A percentile compares a stretch with the other conserved stretches of the same genome.
Evolutionary conservation across 1,140 invertebrate genomes (phyloP).

Genomic region (Euura lappo): DNA sequence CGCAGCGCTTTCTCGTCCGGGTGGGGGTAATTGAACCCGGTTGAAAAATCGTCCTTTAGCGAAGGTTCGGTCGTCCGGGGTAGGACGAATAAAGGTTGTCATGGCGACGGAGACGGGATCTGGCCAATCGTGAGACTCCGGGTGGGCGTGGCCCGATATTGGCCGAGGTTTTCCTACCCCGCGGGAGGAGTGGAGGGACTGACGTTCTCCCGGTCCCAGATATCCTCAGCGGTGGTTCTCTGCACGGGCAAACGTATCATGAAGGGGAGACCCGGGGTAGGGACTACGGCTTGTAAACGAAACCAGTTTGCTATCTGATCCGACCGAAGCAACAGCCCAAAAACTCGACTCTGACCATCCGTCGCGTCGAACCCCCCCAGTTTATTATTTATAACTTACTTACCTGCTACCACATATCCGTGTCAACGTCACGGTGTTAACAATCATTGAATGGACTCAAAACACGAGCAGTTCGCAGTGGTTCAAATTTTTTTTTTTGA

Average conservation of each 20-base stretch:
- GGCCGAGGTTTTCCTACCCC: conserved; percentile 32
- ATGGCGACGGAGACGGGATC: conserved; percentile 53
- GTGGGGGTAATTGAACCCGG: conserved; percentile 58
- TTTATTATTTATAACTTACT: not conserved
- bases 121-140: conserved; percentile 48
- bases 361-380: not conserved
- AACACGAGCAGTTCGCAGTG: no score
- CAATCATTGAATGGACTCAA: no score
- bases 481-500: no score
- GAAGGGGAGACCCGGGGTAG: conserved; percentile 58
- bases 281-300: conserved; percentile 61
- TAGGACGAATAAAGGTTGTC: conserved; percentile 53
- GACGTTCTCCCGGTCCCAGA: conserved; percentile 36
- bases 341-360: not conserved
- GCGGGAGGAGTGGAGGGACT: conserved; percentile 31
- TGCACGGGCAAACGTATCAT: conserved; percentile 59
- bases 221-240: not conserved
- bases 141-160: conserved; percentile 53
- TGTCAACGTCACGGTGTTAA: no score
- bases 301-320: conserved; percentile 63
- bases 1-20: not conserved
- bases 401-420: no score
- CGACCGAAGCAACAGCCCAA: conserved; percentile 56
- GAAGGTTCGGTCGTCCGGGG: conserved; percentile 10
- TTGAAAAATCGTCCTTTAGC: conserved; percentile 25